phyloP scores from a whole-genome alignment of 1,140 invertebrate genomes.

The Aradophagus sp. region DNA sequence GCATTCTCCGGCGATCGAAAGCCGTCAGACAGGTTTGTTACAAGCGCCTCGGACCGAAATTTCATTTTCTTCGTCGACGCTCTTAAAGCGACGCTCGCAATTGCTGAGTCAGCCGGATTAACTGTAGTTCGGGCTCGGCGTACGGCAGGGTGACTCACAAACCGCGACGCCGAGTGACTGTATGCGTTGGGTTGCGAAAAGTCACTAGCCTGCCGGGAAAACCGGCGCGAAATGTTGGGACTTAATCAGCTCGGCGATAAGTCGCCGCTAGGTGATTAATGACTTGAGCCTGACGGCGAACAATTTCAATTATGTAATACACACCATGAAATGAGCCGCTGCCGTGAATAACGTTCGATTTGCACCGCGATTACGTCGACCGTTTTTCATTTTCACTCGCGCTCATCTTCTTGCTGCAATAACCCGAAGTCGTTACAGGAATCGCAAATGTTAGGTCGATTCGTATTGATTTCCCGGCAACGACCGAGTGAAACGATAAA shows the following conservation, averaged over 20 bases:
- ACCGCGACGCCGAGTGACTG: slow-evolving; percentile 19
- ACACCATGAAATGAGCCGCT: slow-evolving; percentile 17
- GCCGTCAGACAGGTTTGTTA: slow-evolving; percentile 6
- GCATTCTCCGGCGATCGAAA: slow-evolving; percentile 17
- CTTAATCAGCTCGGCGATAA: slow-evolving; percentile 29
- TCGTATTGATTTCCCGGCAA: too few species aligned
- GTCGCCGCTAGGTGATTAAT: slow-evolving; percentile 25
- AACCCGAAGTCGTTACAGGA: too few species aligned
- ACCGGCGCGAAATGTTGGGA: slow-evolving; percentile 25
- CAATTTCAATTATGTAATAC: slow-evolving; percentile 30
- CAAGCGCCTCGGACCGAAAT: slow-evolving; percentile 19
- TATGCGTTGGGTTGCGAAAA: slow-evolving; percentile 32
- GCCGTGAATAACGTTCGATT: slow-evolving; percentile 20
- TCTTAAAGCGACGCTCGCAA: slow-evolving; percentile 16
- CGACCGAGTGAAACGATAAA: too few species aligned
- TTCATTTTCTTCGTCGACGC: slow-evolving; percentile 31
- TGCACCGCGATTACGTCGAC: slow-evolving; percentile 9
- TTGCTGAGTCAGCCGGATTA: slow-evolving; percentile 37
- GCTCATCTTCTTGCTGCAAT: not conserved
- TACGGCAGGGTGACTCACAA: slow-evolving; percentile 34
- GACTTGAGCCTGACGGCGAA: slow-evolving; percentile 7
- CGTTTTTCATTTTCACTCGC: slow-evolving; percentile 3
- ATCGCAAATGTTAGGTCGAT: too few species aligned
- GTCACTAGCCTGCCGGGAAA: slow-evolving; percentile 14
- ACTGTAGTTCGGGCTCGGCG: slow-evolving; percentile 34